Percentiles rank a stretch among this genome's conserved stretches.
These are phyloP conservation scores for Rhabdophis nuchalis DNA, from an alignment of 2,797 vertebrate species.

Conservation along the genomic window DNA sequence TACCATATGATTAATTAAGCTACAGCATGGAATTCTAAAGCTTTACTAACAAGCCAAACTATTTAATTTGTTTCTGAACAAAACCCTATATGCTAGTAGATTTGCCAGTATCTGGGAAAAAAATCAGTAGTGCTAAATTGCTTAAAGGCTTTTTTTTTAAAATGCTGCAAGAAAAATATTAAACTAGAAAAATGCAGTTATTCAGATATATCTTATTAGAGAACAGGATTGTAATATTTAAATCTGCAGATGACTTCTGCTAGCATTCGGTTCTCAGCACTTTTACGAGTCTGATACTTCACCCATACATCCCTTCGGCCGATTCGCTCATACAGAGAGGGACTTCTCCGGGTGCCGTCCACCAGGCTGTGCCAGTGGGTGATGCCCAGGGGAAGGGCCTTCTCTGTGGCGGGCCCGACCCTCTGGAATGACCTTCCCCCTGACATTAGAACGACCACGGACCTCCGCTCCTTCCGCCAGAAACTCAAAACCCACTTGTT, in stretches of 20 bases:
- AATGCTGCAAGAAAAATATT: neutral
- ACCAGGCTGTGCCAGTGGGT: too few species aligned
- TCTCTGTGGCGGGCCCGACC: too few species aligned
- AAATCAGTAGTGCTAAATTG: slow-evolving; percentile 23
- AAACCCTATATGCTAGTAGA: slow-evolving; percentile 27
- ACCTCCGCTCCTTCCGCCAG: too few species aligned
- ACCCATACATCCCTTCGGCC: too few species aligned
- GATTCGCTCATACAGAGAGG: too few species aligned
- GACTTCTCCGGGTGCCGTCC: too few species aligned
- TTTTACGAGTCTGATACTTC: neutral
- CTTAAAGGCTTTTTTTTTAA: neutral
- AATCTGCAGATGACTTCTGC: slow-evolving; percentile 45
- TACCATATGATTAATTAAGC: slow-evolving; percentile 51
- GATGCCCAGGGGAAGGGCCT: too few species aligned
- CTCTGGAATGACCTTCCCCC: too few species aligned
- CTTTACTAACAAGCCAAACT: slow-evolving; percentile 30
- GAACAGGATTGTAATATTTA: neutral
- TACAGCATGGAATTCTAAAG: slow-evolving; percentile 37
- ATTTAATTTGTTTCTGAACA: slow-evolving; percentile 37
- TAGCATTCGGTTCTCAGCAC: neutral
- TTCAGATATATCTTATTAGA: neutral
- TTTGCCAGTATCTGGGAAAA: neutral
- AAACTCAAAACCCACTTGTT: too few species aligned
- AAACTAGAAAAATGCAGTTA: neutral
- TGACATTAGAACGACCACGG: too few species aligned